Conservation (phyloP, 2,797 vertebrate genomes). For the Coluber constrictor region DNA sequence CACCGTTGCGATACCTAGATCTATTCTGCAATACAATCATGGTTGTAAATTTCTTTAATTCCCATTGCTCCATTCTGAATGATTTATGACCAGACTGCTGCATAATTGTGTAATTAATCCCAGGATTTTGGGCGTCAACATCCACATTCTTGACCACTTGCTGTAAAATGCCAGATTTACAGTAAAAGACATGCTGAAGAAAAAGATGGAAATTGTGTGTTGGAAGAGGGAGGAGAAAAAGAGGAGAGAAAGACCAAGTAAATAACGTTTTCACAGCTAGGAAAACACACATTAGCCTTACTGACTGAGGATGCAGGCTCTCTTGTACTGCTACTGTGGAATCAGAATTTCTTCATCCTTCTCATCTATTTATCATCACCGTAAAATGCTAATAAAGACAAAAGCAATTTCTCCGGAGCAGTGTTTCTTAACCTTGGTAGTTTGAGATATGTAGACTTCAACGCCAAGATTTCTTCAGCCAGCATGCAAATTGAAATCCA, state of each 20-base stretch:
- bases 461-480: not conserved
- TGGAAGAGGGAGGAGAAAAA: not conserved
- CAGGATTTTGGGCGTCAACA: conserved; percentile 14
- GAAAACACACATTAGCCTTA: accelerated
- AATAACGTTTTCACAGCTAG: conserved; percentile 2
- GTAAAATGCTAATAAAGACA: conserved; percentile 42
- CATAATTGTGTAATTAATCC: conserved; percentile 29
- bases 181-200: not conserved
- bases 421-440: not conserved
- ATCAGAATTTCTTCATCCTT: not conserved
- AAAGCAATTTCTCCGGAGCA: conserved; percentile 25
- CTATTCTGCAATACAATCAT: not conserved
- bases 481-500: not conserved
- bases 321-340: not conserved
- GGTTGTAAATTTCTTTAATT: conserved; percentile 14
- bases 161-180: not conserved
- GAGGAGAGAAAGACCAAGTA: not conserved
- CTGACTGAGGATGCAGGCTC: not conserved
- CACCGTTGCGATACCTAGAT: not conserved
- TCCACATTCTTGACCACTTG: conserved; percentile 2
- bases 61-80: not conserved
- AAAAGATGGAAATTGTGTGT: not conserved
- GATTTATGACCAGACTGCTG: conserved; percentile 10
- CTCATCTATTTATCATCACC: conserved; percentile 16
- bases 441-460: not conserved